Conservation (phyloP, 2,113 vertebrate species). For the Baryphthengus martii region DNA sequence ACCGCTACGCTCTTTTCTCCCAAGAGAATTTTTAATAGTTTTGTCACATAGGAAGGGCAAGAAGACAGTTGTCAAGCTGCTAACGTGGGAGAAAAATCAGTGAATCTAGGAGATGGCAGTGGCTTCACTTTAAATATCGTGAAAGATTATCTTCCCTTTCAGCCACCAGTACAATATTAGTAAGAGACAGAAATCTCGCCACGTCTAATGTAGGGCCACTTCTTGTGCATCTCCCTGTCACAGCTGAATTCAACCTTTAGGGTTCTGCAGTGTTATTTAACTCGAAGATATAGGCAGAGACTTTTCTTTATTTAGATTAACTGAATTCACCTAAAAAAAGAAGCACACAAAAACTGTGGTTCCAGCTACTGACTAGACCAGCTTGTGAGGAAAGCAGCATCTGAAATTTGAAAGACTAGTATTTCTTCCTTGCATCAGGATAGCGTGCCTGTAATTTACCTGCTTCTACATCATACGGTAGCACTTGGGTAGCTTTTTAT, state of each 20-base stretch:
- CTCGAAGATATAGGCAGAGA: background rate
- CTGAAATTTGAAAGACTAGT: background rate
- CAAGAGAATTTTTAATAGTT: conserved; percentile 3
- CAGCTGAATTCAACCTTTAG: background rate
- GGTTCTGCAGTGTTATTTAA: background rate
- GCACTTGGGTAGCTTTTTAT: background rate
- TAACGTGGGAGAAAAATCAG: conserved; percentile 12
- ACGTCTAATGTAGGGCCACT: background rate
- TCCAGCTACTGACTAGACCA: background rate
- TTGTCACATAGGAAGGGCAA: conserved; percentile 29
- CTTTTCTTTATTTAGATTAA: background rate
- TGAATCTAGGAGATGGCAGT: background rate
- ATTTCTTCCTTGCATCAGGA: background rate
- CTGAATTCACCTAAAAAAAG: background rate
- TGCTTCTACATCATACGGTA: background rate
- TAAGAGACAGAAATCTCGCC: background rate
- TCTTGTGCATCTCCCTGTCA: background rate
- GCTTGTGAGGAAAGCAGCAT: background rate
- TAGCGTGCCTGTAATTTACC: background rate
- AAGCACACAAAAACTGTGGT: background rate
- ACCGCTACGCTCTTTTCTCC: background rate
- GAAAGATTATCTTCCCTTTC: background rate
- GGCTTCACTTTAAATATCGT: conserved; percentile 7
- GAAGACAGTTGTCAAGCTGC: background rate
- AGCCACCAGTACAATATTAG: background rate